Evolutionary conservation across 2,888 invertebrate genomes (phyloP), one percentile per base, ranked within the genome.

Genomic region (Slavum lentiscoides): DNA sequence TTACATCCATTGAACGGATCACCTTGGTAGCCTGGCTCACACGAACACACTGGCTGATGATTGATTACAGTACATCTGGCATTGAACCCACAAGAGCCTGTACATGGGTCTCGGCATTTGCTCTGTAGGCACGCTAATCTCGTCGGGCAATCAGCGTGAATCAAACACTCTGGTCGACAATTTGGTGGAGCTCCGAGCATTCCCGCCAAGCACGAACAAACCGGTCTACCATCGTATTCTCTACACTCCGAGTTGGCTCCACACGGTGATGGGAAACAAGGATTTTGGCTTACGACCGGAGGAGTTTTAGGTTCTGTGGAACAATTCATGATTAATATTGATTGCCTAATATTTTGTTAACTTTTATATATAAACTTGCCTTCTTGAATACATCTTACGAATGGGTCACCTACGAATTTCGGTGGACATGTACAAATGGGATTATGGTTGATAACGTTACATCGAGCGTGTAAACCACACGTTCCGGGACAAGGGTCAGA

Each of bases 121-220:
- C 90, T 90, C 82, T 88, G 87, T 19, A 92, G 88, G 85, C 94
- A 94, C 30, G 93, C 91, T 39, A 92, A 88, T 83, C 91, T 89
- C 30, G 91, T 89, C 0, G 93, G 92, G 85, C 94, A 94, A 84
- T 94, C 93, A 85, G 92, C 91, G 85, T 93, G 91, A 84, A 93
- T 92, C 69, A 91, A 88, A 86, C 94, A 94, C 86, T 93, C 92
- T 0, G 93, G 93, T 74, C 93, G 89, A 84, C 93, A 93, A 82
- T 91, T 89, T 0, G 93, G 93, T n/a, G 93, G 92, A 0, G 92
- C 91, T 6, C 93, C 93, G n/a, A 92, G 88, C 88, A 92, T 92
- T 55, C 91, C 92, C 9, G 90, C 88, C 82, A 92, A 88, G 84
- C 94, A 94, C 0, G 91, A 90, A 85, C 94, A 94, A 0, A 92